Percentiles rank a stretch among this genome's conserved stretches.
Evolutionary conservation across 2,888 invertebrate species (phyloP).

Genomic region (Synanthedon tipuliformis): DNA sequence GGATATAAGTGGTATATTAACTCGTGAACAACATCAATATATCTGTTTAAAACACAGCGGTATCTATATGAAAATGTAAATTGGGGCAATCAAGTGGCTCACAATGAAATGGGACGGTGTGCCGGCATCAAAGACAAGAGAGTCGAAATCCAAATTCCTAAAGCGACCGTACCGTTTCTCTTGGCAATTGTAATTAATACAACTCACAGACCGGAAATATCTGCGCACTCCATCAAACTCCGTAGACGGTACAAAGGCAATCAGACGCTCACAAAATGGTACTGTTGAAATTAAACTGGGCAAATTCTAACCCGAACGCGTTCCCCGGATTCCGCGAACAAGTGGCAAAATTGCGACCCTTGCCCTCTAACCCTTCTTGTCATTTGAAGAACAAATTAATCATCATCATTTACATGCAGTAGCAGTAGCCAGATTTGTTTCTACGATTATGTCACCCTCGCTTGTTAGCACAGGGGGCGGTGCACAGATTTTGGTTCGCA

Average conservation of each 20-base stretch:
- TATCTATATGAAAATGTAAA: not conserved
- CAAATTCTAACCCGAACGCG: constrained; percentile 35
- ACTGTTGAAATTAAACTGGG: constrained; percentile 52
- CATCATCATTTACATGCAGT: constrained; percentile 70
- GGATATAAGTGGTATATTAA: too few relatives aligned
- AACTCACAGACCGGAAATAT: constrained; percentile 61
- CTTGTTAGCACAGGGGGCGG: constrained; percentile 49
- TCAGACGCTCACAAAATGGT: constrained; percentile 51
- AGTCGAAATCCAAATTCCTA: constrained; percentile 26
- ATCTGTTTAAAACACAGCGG: not conserved
- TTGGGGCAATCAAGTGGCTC: not conserved
- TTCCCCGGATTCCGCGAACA: constrained; percentile 49
- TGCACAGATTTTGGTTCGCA: constrained; percentile 50
- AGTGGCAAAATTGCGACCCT: constrained; percentile 54
- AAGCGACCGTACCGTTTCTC: constrained; percentile 12
- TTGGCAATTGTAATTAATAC: constrained; percentile 51
- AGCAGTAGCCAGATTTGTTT: constrained; percentile 68
- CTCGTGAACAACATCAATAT: too few relatives aligned
- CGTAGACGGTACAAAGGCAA: constrained; percentile 55
- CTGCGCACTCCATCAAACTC: constrained; percentile 61
- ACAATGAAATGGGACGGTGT: constrained; percentile 2
- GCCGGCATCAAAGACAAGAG: constrained; percentile 37
- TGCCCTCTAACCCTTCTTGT: constrained; percentile 66
- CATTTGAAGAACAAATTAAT: constrained; percentile 69
- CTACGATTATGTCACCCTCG: constrained; percentile 66